A percentile compares a stretch with the other conserved stretches of the same genome.
Conservation (phyloP, 2,113 vertebrate species). For the Cettia cetti region DNA sequence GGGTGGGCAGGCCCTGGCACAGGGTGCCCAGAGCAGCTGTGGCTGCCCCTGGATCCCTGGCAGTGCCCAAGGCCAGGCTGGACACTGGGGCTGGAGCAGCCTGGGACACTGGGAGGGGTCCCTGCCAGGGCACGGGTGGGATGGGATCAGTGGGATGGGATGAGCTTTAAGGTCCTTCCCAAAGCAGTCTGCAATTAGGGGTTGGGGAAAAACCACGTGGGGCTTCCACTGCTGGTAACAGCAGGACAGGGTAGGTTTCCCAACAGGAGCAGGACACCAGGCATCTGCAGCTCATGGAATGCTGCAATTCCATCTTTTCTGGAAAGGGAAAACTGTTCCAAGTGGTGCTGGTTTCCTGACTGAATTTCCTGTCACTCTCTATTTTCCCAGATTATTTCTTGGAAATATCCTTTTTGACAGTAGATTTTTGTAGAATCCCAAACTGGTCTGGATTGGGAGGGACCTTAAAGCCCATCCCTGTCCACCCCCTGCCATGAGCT, state of each 20-base stretch:
- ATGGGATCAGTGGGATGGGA: too few species aligned
- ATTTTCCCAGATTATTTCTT: background rate
- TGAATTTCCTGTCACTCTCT: background rate
- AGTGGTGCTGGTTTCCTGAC: background rate
- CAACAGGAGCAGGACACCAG: background rate
- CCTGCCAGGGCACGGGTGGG: too few species aligned
- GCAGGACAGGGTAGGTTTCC: background rate
- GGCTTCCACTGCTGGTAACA: background rate
- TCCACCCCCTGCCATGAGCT: background rate
- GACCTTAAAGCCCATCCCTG: background rate
- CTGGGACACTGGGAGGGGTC: too few species aligned
- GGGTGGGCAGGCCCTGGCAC: too few species aligned
- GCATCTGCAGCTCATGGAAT: background rate
- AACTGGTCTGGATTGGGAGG: background rate
- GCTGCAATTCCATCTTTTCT: background rate
- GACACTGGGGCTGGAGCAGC: too few species aligned
- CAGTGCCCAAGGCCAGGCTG: too few species aligned
- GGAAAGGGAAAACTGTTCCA: background rate
- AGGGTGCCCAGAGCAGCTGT: too few species aligned
- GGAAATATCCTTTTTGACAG: background rate
- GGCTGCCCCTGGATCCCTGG: too few species aligned
- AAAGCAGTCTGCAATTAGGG: background rate
- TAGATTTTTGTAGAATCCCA: background rate
- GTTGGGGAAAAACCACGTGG: rapidly evolving
- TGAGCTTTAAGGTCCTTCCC: rapidly evolving